Evolutionary conservation across 2,888 invertebrate species (phyloP), one percentile per base, ranked within the genome.

Genomic region (Alloplasta piceator): DNA sequence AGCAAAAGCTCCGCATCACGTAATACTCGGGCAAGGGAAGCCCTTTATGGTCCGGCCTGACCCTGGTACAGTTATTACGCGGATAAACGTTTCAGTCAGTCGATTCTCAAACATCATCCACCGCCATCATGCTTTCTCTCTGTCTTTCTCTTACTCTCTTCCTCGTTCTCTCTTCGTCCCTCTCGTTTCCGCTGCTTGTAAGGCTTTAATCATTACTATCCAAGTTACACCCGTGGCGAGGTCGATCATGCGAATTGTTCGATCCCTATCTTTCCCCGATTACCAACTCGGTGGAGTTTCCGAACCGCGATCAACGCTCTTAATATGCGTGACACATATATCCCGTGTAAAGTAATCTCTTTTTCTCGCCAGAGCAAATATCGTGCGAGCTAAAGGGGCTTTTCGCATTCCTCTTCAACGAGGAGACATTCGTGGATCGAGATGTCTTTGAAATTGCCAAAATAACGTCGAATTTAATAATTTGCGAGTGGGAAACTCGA

Each of bases 61-160:
- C 88, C 90, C 86, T 88, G 87, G 86, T 87, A 86, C 86, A 83
- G 84, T 86, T 87, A 88, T 89, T 88, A 88, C 81, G 85, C 71
- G 85, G 88, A 87, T 89, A 86, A 88, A 88, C 89, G 82, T 85
- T 78, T 75, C 82, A 73, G 77, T 75, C 82, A 73, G 77, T 78
- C 84, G 71, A 82, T 83, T 84, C 82, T 61, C 56, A 56, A 43
- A 14, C 67, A 67, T 66, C 70, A 38, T 75, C 16, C 67, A 16
- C 36, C 10, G 43, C 58, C 50, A 10, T 43, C 43, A 43, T 43
- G 43, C 26, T 60, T 58, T 46, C 26, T 68, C 43, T 6, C 36
- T 50, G 12, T 16, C n/a, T 9, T 61, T 26, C 7, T 52, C 41
- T 50, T 39, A 7, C 46, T 72, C 43, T 61, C 6, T 52, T 14